Evolutionary conservation across 2,113 vertebrate genomes (phyloP).

Genomic region (Malurus elegans): DNA sequence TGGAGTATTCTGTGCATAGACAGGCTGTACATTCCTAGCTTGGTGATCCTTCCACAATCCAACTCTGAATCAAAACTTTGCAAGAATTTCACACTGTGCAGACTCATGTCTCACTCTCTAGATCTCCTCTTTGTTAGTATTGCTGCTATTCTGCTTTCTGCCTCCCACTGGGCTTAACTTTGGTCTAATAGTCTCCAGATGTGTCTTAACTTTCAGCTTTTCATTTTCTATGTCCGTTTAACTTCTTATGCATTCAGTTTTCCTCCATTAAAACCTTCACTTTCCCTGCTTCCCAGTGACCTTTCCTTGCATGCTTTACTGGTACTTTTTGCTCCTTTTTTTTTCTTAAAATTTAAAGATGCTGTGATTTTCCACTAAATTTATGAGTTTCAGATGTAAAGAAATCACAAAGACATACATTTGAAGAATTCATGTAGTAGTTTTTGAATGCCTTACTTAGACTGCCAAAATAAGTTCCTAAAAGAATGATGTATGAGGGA

Average conservation of each 20-base stretch:
- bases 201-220: constrained; percentile 30
- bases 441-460: background rate
- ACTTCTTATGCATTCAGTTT: background rate
- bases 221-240: background rate
- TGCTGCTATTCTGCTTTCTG: constrained; percentile 32
- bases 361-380: background rate
- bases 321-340: background rate
- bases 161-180: constrained; percentile 35
- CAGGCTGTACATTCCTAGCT: background rate
- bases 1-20: background rate
- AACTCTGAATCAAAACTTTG: background rate
- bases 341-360: background rate
- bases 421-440: background rate
- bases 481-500: background rate
- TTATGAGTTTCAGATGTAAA: background rate
- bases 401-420: background rate
- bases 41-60: background rate
- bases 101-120: background rate
- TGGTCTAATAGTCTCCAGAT: constrained; percentile 53
- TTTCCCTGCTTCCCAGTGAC: background rate
- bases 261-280: background rate
- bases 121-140: background rate
- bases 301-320: background rate
- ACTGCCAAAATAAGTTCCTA: background rate
- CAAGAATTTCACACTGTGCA: background rate